phyloP scores from a whole-genome alignment of 2,113 vertebrate species.

The Periophthalmodon schlosseri region DNA sequence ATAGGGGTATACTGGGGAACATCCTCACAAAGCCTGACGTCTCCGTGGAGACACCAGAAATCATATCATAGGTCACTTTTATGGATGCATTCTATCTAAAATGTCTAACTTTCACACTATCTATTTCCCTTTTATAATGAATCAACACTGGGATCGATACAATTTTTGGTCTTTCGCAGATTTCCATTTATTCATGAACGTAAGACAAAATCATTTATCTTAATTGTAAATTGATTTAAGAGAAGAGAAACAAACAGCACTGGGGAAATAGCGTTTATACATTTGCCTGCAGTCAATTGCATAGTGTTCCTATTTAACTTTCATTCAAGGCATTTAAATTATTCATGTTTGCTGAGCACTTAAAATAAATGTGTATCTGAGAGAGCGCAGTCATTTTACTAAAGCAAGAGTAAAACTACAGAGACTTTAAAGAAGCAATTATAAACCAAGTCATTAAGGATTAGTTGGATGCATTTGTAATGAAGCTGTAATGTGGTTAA shows the following conservation, averaged over 20 bases:
- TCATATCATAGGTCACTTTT: too few relatives aligned
- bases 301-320: not conserved
- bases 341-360: not conserved
- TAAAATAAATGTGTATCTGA: not conserved
- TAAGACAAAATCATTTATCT: slow-evolving; percentile 1
- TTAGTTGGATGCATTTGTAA: not conserved
- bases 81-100: too few relatives aligned
- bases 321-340: not conserved
- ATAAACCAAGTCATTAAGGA: not conserved
- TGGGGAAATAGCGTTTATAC: not conserved
- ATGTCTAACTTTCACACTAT: too few relatives aligned
- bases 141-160: too few relatives aligned
- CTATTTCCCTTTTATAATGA: too few relatives aligned
- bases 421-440: not conserved
- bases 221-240: slow-evolving; percentile 48
- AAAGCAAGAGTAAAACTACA: not conserved
- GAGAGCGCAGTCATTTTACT: not conserved
- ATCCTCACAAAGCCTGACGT: too few relatives aligned
- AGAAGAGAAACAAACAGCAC: slow-evolving; percentile 25
- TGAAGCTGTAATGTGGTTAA: too few relatives aligned
- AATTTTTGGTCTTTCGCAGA: not conserved
- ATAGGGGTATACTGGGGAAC: too few relatives aligned
- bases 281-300: not conserved
- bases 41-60: too few relatives aligned
- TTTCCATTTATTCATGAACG: not conserved